These are phyloP conservation scores for Scaptomyza graminum DNA, from an alignment of 1,140 invertebrate species.

Conservation along the genomic window DNA sequence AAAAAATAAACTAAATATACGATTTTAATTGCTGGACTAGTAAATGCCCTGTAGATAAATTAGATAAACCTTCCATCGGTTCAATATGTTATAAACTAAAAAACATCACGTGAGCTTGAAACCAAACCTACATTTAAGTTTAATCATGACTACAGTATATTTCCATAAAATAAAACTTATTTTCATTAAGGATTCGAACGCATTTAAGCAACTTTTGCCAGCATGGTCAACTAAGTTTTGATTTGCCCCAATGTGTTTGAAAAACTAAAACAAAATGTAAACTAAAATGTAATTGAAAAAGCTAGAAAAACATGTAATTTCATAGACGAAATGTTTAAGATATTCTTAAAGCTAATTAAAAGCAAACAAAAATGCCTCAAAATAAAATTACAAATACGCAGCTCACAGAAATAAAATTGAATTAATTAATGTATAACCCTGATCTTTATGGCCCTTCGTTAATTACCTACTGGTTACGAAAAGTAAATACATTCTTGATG, in stretches of 20 bases:
- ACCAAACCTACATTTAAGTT: too few species aligned
- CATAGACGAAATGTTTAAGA: background rate
- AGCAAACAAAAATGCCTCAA: background rate
- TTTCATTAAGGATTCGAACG: conserved; percentile 21
- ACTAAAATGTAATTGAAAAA: too few species aligned
- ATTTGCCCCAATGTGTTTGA: background rate
- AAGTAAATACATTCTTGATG: conserved; percentile 31
- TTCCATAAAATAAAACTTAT: conserved; percentile 8
- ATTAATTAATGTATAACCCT: background rate
- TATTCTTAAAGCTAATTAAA: background rate
- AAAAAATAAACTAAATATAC: conserved; percentile 19
- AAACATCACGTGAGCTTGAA: too few species aligned
- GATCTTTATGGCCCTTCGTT: background rate
- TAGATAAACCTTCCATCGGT: background rate
- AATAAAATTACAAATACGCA: too few species aligned
- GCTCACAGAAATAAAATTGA: too few species aligned
- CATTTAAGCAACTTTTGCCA: conserved; percentile 22
- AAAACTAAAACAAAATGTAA: background rate
- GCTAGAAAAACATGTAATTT: too few species aligned
- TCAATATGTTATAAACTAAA: too few species aligned
- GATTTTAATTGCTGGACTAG: background rate
- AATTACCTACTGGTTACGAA: background rate
- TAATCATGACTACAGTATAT: background rate
- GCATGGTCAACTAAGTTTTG: background rate
- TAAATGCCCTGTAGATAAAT: background rate